Conservation (phyloP, 2,888 invertebrate species). For the Macroteleia sp. region DNA sequence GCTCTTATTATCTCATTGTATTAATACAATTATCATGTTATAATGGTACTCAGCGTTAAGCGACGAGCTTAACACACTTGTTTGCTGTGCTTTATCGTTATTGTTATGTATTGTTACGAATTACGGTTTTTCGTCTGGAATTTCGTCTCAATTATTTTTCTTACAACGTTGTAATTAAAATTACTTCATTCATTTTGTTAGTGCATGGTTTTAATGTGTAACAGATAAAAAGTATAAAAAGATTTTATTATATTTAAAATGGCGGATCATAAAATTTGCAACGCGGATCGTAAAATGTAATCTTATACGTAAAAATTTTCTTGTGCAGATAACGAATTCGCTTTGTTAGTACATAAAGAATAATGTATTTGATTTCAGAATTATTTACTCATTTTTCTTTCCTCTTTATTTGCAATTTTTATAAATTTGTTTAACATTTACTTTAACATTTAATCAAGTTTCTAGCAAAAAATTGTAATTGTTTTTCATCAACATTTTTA, state of each 20-base stretch:
- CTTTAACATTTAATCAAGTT: too few species aligned
- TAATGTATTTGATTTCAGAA: too few species aligned
- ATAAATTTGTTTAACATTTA: too few species aligned
- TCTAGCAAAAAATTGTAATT: too few species aligned
- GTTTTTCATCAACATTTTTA: too few species aligned
- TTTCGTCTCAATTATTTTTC: background rate
- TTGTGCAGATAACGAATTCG: background rate
- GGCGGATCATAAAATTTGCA: background rate
- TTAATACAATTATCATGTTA: constrained; percentile 40
- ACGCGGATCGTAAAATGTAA: background rate
- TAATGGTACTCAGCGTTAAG: constrained; percentile 13
- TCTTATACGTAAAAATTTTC: background rate
- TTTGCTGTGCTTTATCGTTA: constrained; percentile 13
- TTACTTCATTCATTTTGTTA: background rate
- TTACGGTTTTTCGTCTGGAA: background rate
- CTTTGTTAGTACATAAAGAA: too few species aligned
- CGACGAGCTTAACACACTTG: constrained; percentile 9
- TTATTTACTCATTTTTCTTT: too few species aligned
- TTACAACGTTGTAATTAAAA: background rate
- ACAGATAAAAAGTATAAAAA: background rate
- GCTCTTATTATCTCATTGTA: constrained; percentile 37
- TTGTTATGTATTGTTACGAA: background rate
- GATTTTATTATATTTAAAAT: background rate
- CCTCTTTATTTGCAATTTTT: too few species aligned
- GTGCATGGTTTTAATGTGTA: background rate